A percentile compares a stretch with the other conserved stretches of the same genome.
Conservation (phyloP, 2,888 invertebrate species). For the Callyntrura guangdongensis region DNA sequence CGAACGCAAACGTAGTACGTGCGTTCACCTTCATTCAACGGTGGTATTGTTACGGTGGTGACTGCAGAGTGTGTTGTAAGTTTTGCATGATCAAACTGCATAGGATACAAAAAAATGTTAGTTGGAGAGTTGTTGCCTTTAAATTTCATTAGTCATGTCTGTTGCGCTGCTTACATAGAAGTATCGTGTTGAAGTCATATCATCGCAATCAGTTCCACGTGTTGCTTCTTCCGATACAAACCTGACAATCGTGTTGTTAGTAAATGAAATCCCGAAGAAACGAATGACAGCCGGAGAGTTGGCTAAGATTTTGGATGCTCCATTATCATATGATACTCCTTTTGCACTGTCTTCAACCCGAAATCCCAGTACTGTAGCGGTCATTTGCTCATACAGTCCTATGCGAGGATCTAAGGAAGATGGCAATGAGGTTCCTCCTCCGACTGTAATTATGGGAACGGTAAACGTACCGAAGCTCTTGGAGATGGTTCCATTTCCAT, state of each 20-base stretch:
- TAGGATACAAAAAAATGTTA: not conserved
- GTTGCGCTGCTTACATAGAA: conserved; percentile 79
- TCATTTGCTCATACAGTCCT: conserved; percentile 47
- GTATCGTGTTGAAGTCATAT: conserved; percentile 81
- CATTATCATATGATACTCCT: conserved; percentile 86
- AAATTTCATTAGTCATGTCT: not conserved
- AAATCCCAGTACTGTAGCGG: conserved; percentile 81
- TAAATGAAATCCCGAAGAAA: conserved; percentile 91
- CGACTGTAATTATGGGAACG: conserved; percentile 25
- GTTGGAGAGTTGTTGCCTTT: not conserved
- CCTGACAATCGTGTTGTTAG: conserved; percentile 87
- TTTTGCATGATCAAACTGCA: conserved; percentile 75
- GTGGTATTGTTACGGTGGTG: conserved; percentile 83
- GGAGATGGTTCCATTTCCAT: conserved; percentile 61
- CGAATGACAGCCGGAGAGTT: conserved; percentile 89
- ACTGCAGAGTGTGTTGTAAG: conserved; percentile 81
- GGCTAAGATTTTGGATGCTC: conserved; percentile 90
- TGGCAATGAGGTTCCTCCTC: not conserved
- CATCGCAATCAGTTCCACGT: conserved; percentile 83
- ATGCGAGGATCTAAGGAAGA: not conserved
- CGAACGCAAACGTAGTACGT: conserved; percentile 85
- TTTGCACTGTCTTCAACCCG: conserved; percentile 83
- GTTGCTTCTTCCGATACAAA: conserved; percentile 82
- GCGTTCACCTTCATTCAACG: conserved; percentile 82
- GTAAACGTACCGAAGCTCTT: conserved; percentile 31